phyloP scores from a whole-genome alignment of 2,113 vertebrate species.

The Nibea albiflora region DNA sequence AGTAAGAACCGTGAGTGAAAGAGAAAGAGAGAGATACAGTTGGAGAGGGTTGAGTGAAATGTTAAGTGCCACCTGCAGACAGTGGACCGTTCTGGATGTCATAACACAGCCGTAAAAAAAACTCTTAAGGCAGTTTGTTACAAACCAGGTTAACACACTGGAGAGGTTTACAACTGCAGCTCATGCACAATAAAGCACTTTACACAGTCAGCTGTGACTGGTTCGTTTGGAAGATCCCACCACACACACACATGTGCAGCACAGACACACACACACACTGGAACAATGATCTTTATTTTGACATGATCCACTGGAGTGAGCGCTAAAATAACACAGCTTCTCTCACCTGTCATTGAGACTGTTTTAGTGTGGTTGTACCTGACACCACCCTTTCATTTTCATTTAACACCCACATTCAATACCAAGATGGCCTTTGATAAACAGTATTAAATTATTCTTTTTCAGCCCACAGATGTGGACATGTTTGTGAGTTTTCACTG shows the following conservation, averaged over 20 bases:
- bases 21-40: conserved; percentile 6
- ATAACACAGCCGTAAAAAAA: conserved; percentile 65
- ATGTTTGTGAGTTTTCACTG: background rate
- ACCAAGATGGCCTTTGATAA: background rate
- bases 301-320: conserved; percentile 9
- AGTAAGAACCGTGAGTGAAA: conserved; percentile 12
- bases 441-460: background rate
- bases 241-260: conserved; percentile 4
- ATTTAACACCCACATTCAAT: background rate
- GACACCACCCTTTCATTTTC: conserved; percentile 40
- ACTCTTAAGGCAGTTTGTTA: conserved; percentile 65
- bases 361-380: conserved; percentile 34
- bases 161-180: conserved; percentile 66
- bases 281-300: conserved; percentile 27
- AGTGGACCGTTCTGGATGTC: conserved; percentile 36
- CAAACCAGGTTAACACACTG: conserved; percentile 67
- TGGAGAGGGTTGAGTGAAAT: conserved; percentile 51
- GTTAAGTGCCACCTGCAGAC: conserved; percentile 67
- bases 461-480: background rate
- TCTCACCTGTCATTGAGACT: conserved; percentile 14
- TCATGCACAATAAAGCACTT: conserved; percentile 53
- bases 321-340: conserved; percentile 34
- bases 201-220: conserved; percentile 54
- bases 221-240: conserved; percentile 29
- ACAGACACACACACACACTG: conserved; percentile 11